Conservation (phyloP, 2,113 vertebrate species). For the Alaudala cheleensis region DNA sequence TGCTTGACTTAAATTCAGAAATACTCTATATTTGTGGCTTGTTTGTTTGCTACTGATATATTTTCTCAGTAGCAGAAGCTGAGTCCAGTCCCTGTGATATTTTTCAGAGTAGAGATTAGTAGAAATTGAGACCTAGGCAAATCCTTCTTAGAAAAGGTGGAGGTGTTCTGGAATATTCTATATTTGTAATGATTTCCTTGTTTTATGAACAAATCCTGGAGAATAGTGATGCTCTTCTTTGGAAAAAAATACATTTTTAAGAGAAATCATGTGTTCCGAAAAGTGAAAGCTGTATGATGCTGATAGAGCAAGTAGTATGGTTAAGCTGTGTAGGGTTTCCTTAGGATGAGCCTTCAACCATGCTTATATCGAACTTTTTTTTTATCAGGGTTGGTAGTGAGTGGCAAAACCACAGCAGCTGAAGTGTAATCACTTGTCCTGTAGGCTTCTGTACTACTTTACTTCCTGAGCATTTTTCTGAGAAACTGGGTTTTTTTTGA, state of each 20-base stretch:
- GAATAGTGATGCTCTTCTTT: not conserved
- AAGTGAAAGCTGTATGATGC: not conserved
- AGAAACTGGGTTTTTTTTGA: not conserved
- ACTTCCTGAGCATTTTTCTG: not conserved
- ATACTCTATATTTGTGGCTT: not conserved
- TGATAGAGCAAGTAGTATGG: not conserved
- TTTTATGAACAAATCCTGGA: not conserved
- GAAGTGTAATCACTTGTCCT: not conserved
- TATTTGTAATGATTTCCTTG: not conserved
- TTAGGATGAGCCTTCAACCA: rapidly evolving
- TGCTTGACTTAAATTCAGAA: not conserved
- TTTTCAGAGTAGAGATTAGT: not conserved
- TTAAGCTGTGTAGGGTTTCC: not conserved
- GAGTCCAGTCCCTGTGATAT: not conserved
- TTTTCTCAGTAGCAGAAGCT: not conserved
- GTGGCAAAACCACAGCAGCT: not conserved
- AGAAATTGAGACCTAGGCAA: not conserved
- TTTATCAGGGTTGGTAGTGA: not conserved
- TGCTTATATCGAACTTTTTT: not conserved
- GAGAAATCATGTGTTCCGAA: not conserved
- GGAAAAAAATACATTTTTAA: not conserved
- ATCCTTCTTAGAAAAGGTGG: not conserved
- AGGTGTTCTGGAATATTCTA: not conserved
- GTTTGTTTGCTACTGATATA: not conserved
- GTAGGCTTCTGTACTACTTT: not conserved